A percentile compares a stretch with the other conserved stretches of the same genome.
phyloP scores from a whole-genome alignment of 2,888 invertebrate species.

The Ellobium chinense region DNA sequence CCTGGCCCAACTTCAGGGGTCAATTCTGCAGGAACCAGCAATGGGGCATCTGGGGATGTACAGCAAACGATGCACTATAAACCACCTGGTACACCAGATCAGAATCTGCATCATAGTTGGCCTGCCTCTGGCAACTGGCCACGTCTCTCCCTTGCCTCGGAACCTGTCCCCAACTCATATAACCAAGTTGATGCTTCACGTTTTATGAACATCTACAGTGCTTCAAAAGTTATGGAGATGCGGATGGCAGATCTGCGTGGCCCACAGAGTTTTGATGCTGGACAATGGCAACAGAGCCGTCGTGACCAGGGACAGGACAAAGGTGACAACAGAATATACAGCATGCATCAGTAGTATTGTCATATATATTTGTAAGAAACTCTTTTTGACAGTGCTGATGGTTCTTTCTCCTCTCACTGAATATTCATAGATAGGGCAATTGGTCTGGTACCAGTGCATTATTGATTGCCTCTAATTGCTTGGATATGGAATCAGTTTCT shows the following conservation, averaged over 20 bases:
- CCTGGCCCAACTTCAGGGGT: constrained; percentile 30
- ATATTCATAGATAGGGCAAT: no score
- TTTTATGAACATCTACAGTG: constrained; percentile 53
- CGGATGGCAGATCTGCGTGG: constrained; percentile 47
- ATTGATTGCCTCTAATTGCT: no score
- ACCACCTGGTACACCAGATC: constrained; percentile 47
- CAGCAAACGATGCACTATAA: constrained; percentile 53
- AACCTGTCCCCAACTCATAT: constrained; percentile 36
- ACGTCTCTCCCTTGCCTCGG: constrained; percentile 31
- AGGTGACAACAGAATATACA: constrained; percentile 45
- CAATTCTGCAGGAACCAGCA: constrained; percentile 22
- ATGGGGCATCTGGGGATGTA: constrained; percentile 29
- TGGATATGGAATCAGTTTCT: no score
- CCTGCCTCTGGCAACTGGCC: constrained; percentile 48
- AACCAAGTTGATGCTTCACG: constrained; percentile 47
- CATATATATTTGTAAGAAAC: no score
- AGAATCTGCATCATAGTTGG: constrained; percentile 48
- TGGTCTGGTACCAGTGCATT: no score
- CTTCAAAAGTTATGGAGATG: constrained; percentile 55
- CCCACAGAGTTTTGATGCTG: constrained; percentile 30
- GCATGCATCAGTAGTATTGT: constrained; percentile 40
- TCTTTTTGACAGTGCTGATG: no score
- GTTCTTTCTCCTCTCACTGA: no score
- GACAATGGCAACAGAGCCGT: constrained; percentile 36
- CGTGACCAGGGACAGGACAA: constrained; percentile 43